Conservation (phyloP, 2,113 vertebrate genomes). For the Hystrix brachyura region DNA sequence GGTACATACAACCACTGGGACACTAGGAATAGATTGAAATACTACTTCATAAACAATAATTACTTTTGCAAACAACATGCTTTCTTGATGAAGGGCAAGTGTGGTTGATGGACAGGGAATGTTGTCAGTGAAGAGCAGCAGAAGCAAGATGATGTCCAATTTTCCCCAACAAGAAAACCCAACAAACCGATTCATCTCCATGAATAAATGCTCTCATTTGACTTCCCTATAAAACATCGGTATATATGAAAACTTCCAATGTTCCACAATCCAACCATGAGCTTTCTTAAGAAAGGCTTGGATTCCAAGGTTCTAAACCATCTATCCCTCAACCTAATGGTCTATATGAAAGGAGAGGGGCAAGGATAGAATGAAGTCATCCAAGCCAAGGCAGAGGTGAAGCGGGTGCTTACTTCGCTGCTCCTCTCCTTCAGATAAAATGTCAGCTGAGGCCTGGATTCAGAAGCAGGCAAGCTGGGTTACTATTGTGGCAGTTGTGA, state of each 20-base stretch:
- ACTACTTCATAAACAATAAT: not conserved
- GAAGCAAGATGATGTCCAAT: not conserved
- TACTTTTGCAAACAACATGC: not conserved
- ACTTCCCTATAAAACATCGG: slow-evolving; percentile 43
- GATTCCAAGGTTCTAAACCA: not conserved
- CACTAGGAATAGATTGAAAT: not conserved
- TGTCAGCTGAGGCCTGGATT: not conserved
- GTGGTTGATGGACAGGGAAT: not conserved
- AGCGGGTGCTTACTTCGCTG: not conserved
- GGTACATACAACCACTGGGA: not conserved
- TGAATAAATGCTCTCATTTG: not conserved
- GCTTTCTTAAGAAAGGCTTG: not conserved
- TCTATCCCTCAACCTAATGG: not conserved
- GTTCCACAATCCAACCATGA: not conserved
- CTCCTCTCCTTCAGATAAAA: not conserved
- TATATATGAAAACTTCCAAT: not conserved
- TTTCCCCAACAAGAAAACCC: not conserved
- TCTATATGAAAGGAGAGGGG: not conserved
- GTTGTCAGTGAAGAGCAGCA: not conserved
- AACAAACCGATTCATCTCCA: not conserved
- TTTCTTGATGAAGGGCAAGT: slow-evolving; percentile 25
- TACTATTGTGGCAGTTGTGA: not conserved
- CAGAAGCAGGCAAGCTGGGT: not conserved
- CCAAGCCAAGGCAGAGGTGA: not conserved
- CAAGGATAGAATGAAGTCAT: not conserved